Conservation (phyloP, 2,888 invertebrate species). For the Agrochola litura region DNA sequence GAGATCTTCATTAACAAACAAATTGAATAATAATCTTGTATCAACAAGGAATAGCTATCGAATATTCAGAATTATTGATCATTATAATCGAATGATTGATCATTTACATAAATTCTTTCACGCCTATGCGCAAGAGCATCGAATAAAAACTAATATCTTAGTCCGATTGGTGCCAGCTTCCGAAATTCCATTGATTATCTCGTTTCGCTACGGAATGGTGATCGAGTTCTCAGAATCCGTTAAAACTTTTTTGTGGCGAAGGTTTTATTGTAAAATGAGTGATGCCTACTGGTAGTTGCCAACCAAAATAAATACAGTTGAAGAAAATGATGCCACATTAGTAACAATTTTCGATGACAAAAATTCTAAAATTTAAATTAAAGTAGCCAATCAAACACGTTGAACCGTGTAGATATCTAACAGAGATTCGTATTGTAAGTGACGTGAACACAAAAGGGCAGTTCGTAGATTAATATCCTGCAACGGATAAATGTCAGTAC, state of each 20-base stretch:
- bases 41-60: slow-evolving; percentile 30
- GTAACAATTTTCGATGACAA: neutral
- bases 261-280: slow-evolving; percentile 41
- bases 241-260: slow-evolving; percentile 54
- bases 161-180: slow-evolving; percentile 72
- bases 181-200: slow-evolving; percentile 75
- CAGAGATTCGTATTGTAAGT: slow-evolving; percentile 35
- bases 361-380: neutral
- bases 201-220: slow-evolving; percentile 67
- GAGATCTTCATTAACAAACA: slow-evolving; percentile 56
- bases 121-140: slow-evolving; percentile 64
- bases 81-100: slow-evolving; percentile 66
- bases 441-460: slow-evolving; percentile 65
- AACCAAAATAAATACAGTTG: slow-evolving; percentile 25
- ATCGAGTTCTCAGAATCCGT: slow-evolving; percentile 65
- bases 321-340: slow-evolving; percentile 3
- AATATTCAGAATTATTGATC: slow-evolving; percentile 58
- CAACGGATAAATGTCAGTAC: slow-evolving; percentile 63
- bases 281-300: slow-evolving; percentile 17
- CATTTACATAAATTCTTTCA: slow-evolving; percentile 77
- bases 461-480: slow-evolving; percentile 73
- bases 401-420: slow-evolving; percentile 32
- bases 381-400: slow-evolving; percentile 10
- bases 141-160: slow-evolving; percentile 68
- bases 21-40: slow-evolving; percentile 53